Evolutionary conservation across 2,113 vertebrate species (phyloP).

Genomic region (Pyrgilauda ruficollis): DNA sequence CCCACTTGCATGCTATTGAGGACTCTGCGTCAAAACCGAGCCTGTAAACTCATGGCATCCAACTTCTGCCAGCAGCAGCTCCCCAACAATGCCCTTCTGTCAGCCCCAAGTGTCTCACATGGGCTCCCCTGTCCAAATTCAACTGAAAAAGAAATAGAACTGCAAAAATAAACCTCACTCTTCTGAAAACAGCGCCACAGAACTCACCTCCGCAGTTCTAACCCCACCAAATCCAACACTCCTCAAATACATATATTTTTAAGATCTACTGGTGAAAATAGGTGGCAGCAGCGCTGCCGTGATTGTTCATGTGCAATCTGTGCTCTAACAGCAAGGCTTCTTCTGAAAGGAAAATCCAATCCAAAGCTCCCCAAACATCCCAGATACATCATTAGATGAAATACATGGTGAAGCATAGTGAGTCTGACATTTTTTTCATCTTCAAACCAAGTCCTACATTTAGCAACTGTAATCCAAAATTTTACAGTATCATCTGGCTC

Average conservation of each 20-base stretch:
- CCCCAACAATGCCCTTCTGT: neutral
- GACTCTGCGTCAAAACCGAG: fast-evolving
- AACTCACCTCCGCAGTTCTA: neutral
- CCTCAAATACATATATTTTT: neutral
- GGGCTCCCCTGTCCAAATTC: neutral
- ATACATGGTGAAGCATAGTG: neutral
- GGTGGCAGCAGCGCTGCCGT: neutral
- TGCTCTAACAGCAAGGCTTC: neutral
- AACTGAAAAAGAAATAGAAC: neutral
- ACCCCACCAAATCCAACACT: neutral
- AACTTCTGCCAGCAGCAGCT: neutral
- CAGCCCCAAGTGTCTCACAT: neutral
- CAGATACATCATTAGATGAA: neutral
- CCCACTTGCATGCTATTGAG: neutral
- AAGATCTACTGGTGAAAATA: neutral
- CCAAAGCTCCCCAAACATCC: neutral
- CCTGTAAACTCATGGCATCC: neutral
- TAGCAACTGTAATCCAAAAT: neutral
- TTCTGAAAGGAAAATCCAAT: neutral
- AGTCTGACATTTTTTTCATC: neutral
- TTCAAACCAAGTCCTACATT: neutral
- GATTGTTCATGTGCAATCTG: fast-evolving
- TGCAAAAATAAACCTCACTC: neutral
- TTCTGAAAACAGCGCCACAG: fast-evolving
- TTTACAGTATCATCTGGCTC: neutral